Conservation (phyloP, 2,888 invertebrate genomes). For the Drosophila hamatofila region DNA sequence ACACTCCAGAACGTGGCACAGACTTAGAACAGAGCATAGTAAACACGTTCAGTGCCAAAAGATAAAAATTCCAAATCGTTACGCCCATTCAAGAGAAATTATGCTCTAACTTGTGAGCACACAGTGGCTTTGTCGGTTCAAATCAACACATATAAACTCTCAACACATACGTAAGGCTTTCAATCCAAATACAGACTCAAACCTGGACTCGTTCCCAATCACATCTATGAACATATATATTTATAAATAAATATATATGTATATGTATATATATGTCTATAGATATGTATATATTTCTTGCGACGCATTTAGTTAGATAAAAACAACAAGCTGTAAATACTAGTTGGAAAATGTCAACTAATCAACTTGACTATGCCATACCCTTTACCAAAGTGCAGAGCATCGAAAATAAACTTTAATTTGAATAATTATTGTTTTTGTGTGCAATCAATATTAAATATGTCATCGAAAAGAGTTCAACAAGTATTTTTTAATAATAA, state of each 20-base stretch:
- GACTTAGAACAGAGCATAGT: constrained; percentile 5
- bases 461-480: neutral
- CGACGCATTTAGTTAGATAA: constrained; percentile 41
- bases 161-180: neutral
- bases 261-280: constrained; percentile 8
- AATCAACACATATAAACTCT: constrained; percentile 38
- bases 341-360: constrained; percentile 9
- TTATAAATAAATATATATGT: neutral
- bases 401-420: neutral
- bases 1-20: constrained; percentile 1
- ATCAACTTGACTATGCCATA: constrained; percentile 1
- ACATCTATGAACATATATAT: constrained; percentile 11
- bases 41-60: constrained; percentile 58
- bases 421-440: too few relatives aligned
- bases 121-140: constrained; percentile 19
- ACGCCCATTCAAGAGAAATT: constrained; percentile 49
- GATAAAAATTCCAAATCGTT: constrained; percentile 62
- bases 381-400: neutral
- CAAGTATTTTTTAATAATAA: neutral
- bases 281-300: constrained; percentile 7
- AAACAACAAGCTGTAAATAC: constrained; percentile 23
- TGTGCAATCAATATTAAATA: too few relatives aligned
- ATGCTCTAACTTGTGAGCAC: constrained; percentile 45
- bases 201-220: constrained; percentile 21
- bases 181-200: constrained; percentile 22